Conservation (phyloP, 1,140 invertebrate species). For the Drosophila funebris region DNA sequence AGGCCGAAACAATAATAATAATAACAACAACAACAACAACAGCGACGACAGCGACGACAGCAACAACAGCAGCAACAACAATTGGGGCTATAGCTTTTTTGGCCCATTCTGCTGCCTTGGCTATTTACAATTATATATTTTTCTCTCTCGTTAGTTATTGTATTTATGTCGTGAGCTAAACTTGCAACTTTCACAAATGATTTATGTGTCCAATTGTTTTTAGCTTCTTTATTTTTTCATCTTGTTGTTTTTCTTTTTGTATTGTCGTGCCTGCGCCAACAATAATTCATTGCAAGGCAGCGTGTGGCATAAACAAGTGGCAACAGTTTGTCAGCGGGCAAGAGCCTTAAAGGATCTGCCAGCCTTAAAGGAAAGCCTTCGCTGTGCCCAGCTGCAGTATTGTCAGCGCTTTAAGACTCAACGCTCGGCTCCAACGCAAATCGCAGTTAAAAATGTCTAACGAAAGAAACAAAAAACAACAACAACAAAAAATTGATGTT, state of each 20-base stretch:
- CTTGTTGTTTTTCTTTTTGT: constrained; percentile 5
- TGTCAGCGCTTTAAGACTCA: constrained; percentile 52
- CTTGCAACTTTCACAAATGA: constrained; percentile 77
- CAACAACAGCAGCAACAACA: constrained; percentile 20
- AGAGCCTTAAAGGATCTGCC: constrained; percentile 59
- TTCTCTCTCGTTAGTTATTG: constrained; percentile 80
- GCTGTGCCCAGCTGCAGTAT: constrained; percentile 26
- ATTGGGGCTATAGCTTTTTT: constrained; percentile 35
- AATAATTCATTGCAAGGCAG: constrained; percentile 73
- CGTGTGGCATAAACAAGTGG: constrained; percentile 70
- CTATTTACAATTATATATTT: constrained; percentile 81
- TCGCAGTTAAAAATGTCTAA: constrained; percentile 57
- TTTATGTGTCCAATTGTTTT: constrained; percentile 80
- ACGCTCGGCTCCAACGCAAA: constrained; percentile 26
- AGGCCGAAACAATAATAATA: constrained; percentile 50
- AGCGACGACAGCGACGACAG: constrained; percentile 39
- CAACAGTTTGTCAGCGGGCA: constrained; percentile 75
- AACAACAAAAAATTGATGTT: constrained; percentile 61
- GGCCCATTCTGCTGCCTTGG: constrained; percentile 56
- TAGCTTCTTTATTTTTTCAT: constrained; percentile 37
- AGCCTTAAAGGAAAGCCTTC: too few relatives aligned
- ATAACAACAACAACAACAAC: constrained; percentile 16
- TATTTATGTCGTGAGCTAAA: constrained; percentile 78
- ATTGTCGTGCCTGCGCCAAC: constrained; percentile 56
- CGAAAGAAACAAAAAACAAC: too few relatives aligned